Evolutionary conservation across 2,888 invertebrate genomes (phyloP), one percentile per base, ranked within the genome.

Genomic region (Andricus quercusramuli): DNA sequence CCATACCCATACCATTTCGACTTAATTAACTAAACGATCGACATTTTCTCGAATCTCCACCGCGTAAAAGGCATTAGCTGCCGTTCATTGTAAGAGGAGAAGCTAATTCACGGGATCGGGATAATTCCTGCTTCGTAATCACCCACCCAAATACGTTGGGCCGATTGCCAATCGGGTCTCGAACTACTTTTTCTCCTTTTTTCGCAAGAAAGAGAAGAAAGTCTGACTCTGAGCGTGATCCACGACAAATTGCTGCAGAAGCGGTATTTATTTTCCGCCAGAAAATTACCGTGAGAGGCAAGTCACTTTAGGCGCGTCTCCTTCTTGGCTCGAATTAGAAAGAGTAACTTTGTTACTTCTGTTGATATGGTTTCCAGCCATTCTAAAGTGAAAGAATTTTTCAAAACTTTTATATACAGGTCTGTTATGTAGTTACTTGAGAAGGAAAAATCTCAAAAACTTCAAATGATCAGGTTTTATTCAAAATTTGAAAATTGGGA

Each of bases 91-190:
- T 83, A 82, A 81, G 64, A 65, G 81, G 70, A 70, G 83, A 78
- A 81, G 51, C 83, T 78, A 80, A 81, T 83, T 81, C 83, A 64
- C 68, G 66, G 66, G 77, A 70, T 41, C 70, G 79, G 59, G 70
- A 76, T 81, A 79, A 83, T 83, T 77, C 79, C 70, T 80, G 81
- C 81, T 78, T 80, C 79, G 80, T 83, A 83, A 83, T 83, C 80
- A 82, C 74, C 80, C 78, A 78, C 78, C 81, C 79, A 79, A 80
- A 80, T 83, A 80, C 80, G 62, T 15, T 67, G 83, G 81, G 80
- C 81, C 83, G 81, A 83, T 83, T 83, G 81, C 83, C 83, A 80
- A 81, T 83, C 81, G 81, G 80, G 80, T 77, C 78, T 81, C 51
- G 77, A 77, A 76, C 78, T 82, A 70, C 81, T 81, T 80, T 62